phyloP scores from a whole-genome alignment of 2,113 vertebrate genomes.

The Cebidichthys violaceus region DNA sequence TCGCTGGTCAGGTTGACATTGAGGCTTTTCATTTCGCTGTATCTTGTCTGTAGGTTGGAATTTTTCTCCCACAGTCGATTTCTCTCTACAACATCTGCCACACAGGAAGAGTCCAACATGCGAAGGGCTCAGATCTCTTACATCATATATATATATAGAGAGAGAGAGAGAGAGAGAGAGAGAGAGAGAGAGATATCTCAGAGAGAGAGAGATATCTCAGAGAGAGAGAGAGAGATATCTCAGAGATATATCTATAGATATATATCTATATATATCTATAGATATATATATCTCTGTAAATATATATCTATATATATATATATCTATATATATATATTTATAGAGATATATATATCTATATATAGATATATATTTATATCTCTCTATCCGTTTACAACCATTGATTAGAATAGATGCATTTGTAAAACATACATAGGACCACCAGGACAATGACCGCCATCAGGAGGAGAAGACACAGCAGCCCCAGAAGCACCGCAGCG shows the following conservation, averaged over 20 bases:
- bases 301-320: no score
- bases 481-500: background rate
- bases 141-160: background rate
- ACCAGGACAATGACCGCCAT: background rate
- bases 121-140: background rate
- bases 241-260: no score
- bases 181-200: no score
- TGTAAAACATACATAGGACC: constrained; percentile 18
- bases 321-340: no score
- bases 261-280: no score
- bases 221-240: no score
- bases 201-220: no score
- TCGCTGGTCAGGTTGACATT: background rate
- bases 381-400: no score
- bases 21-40: no score
- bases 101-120: background rate
- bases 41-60: background rate
- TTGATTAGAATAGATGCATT: background rate
- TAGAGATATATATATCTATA: background rate
- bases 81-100: background rate
- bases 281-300: no score
- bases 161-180: no score
- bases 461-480: constrained; percentile 40
- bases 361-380: no score
- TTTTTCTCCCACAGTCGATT: background rate